phyloP scores from a whole-genome alignment of 2,888 invertebrate genomes.

The Margaritifera margaritifera region DNA sequence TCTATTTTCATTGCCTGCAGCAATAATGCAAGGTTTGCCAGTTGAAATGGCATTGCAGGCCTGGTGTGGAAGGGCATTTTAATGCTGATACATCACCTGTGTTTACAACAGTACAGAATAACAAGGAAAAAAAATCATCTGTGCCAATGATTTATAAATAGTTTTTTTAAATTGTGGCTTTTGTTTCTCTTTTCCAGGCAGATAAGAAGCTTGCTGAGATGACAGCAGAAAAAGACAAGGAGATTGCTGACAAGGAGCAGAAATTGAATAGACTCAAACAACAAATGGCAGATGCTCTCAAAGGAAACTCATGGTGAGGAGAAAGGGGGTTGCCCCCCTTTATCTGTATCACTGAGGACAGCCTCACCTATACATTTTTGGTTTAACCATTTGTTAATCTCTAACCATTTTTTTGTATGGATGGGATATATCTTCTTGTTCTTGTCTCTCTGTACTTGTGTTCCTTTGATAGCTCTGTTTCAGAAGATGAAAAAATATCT shows the following conservation, averaged over 20 bases:
- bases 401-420: neutral
- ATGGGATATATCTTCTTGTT: neutral
- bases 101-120: no score
- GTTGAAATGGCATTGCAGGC: no score
- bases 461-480: no score
- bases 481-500: no score
- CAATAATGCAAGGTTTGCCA: no score
- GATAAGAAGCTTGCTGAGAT: slow-evolving; percentile 51
- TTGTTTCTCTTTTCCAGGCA: slow-evolving; percentile 41
- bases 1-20: no score
- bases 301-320: slow-evolving; percentile 70
- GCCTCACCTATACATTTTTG: neutral
- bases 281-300: slow-evolving; percentile 71
- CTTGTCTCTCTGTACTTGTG: no score
- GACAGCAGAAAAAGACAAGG: slow-evolving; percentile 59
- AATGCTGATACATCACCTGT: no score
- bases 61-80: neutral
- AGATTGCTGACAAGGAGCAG: slow-evolving; percentile 63
- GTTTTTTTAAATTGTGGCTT: neutral
- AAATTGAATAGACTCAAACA: slow-evolving; percentile 67
- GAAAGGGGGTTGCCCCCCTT: neutral
- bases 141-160: neutral
- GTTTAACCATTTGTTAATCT: neutral
- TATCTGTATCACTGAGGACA: neutral
- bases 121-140: no score